Base-by-base conservation (phyloP, 1,140 invertebrate genomes). In the Atta texana region DNA sequence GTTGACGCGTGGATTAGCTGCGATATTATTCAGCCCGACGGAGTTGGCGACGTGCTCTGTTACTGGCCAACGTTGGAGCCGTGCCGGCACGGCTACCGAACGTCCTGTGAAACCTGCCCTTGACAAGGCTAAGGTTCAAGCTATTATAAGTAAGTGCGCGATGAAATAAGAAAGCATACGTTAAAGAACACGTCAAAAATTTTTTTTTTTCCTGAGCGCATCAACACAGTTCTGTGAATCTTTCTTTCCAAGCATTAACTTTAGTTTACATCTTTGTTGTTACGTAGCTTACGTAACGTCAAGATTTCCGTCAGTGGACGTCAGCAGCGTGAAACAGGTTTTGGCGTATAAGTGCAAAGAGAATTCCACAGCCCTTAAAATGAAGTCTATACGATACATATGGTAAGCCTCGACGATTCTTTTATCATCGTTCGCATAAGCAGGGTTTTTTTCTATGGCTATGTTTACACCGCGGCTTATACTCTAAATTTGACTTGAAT, bases 281-380 rank as follows among this genome's bases (percentile, higher is more conserved):
- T 96, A 24, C 24, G 75, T 93, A 96, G 96, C 96, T 85, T 97
- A 97, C 94, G 97, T 97, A 88, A 97, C 96, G 89, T 95, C 96
- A 31, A 96, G 97, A 92, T 97, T 97, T 95, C 97, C 97, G 49
- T 96, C 96, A 87, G 96, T 97, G 59, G 97, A 97, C 94, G 96
- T 97, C 89, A 97, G 96, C 93, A 96, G 97, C 92, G 97, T 97
- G 91, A 97, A 97, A 93, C 97, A 97, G 94, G 97, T 97, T 85
- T 95, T 97, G 87, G 97, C 97, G 28, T 97, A 97, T 94, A 97
- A 97, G 93, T 97, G 97, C 95, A 97, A 97, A 94, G 97, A 97
- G 93, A 97, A 97, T 93, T 97, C 97, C 85, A 97, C 97, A 24
- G 97, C 97, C 85, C 96, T 97, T 57, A 96, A 97, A 93, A 97